Conservation (phyloP, 2,888 invertebrate species). For the Tenthredo scrophulariae region DNA sequence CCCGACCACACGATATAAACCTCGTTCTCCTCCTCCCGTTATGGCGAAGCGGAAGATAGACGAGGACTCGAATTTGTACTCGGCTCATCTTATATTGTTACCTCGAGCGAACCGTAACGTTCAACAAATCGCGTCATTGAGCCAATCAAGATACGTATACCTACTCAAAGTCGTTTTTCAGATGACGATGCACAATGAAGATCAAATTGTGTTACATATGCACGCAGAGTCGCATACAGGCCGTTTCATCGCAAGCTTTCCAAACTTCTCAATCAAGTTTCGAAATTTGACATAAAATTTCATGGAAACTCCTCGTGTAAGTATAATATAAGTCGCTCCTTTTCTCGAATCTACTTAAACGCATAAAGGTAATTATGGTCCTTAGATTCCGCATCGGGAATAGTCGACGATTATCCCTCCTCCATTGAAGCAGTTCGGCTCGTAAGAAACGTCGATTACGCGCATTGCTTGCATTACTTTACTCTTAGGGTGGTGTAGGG, state of each 20-base stretch:
- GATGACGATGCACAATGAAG: background rate
- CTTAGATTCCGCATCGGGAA: conserved; percentile 67
- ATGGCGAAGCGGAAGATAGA: background rate
- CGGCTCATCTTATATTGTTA: conserved; percentile 8
- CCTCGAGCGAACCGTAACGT: background rate
- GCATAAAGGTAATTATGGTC: conserved; percentile 65
- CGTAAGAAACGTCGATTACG: conserved; percentile 65
- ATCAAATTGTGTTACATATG: background rate
- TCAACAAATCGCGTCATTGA: conserved; percentile 1
- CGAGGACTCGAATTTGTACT: conserved; percentile 4
- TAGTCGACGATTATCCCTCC: background rate
- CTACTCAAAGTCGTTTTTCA: conserved; percentile 2
- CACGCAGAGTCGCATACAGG: background rate
- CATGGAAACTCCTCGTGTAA: background rate
- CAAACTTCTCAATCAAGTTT: background rate
- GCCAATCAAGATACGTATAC: background rate
- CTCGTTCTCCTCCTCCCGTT: background rate
- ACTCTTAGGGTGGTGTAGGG: conserved; percentile 2
- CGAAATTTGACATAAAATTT: background rate
- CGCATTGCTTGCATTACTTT: conserved; percentile 54
- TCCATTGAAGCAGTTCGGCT: conserved; percentile 58
- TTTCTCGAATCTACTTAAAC: background rate
- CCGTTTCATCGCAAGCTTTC: background rate
- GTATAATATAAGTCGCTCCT: background rate
- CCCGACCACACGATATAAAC: conserved; percentile 57